Conservation (phyloP, 2,888 invertebrate genomes). For the Smittia aterrima region DNA sequence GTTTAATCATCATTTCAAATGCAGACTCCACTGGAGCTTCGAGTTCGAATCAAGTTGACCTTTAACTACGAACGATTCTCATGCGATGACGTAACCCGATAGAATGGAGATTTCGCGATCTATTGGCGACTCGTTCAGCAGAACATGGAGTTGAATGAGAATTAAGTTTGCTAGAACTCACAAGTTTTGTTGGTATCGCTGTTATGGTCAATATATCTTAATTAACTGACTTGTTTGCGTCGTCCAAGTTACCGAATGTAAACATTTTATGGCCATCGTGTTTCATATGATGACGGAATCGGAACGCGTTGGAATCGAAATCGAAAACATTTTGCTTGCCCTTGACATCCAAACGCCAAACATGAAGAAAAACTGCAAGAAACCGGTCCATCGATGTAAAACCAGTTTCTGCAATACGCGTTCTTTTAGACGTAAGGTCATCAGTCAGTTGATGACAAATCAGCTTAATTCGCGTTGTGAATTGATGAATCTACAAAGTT, state of each 20-base stretch:
- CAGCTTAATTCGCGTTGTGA: not conserved
- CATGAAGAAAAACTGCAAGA: not conserved
- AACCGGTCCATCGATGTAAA: conserved; percentile 5
- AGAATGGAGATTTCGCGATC: not conserved
- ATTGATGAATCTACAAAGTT: not conserved
- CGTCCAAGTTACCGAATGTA: not conserved
- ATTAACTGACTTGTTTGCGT: not conserved
- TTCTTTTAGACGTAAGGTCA: not conserved
- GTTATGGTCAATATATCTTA: not conserved
- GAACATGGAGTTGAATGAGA: too few species aligned
- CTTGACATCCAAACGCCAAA: conserved; percentile 25
- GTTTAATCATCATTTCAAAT: not conserved
- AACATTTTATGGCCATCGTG: not conserved
- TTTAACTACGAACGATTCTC: not conserved
- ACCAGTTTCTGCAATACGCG: not conserved
- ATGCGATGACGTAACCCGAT: not conserved
- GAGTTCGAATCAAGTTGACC: not conserved
- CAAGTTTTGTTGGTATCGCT: too few species aligned
- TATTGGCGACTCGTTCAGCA: not conserved
- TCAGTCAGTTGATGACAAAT: not conserved
- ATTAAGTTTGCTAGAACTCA: too few species aligned
- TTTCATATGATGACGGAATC: too few species aligned
- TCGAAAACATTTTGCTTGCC: not conserved
- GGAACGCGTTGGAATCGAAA: not conserved
- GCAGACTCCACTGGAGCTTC: not conserved